Conservation (phyloP, 2,888 invertebrate genomes). For the Imbricaverruca yamaguchii region DNA sequence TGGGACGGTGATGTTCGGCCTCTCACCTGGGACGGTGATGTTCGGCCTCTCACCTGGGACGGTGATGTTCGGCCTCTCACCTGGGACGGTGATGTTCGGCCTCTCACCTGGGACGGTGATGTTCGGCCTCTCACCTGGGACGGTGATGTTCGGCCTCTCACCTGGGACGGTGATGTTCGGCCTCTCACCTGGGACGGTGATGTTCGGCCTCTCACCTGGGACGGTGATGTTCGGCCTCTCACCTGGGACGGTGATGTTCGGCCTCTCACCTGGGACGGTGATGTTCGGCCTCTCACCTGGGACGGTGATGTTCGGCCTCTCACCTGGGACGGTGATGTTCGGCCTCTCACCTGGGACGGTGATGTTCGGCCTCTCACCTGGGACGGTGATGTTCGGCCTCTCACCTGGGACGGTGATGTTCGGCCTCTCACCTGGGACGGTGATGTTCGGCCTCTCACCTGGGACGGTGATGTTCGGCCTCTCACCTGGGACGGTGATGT, state of each 20-base stretch:
- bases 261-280: constrained; percentile 64
- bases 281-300: constrained; percentile 68
- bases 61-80: constrained; percentile 67
- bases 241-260: constrained; percentile 81
- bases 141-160: constrained; percentile 70
- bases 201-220: constrained; percentile 62
- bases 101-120: constrained; percentile 70
- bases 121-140: constrained; percentile 62
- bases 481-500: constrained; percentile 75
- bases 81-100: constrained; percentile 84
- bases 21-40: constrained; percentile 71
- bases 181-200: constrained; percentile 68
- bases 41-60: constrained; percentile 66
- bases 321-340: constrained; percentile 79
- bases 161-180: constrained; percentile 83
- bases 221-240: constrained; percentile 74
- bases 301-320: constrained; percentile 73
- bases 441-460: constrained; percentile 64
- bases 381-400: constrained; percentile 78
- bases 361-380: constrained; percentile 63
- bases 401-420: constrained; percentile 79
- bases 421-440: constrained; percentile 62
- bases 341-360: constrained; percentile 66
- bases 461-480: constrained; percentile 82
- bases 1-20: constrained; percentile 82